phyloP scores from a whole-genome alignment of 2,113 vertebrate genomes.

The Callionymus lyra region DNA sequence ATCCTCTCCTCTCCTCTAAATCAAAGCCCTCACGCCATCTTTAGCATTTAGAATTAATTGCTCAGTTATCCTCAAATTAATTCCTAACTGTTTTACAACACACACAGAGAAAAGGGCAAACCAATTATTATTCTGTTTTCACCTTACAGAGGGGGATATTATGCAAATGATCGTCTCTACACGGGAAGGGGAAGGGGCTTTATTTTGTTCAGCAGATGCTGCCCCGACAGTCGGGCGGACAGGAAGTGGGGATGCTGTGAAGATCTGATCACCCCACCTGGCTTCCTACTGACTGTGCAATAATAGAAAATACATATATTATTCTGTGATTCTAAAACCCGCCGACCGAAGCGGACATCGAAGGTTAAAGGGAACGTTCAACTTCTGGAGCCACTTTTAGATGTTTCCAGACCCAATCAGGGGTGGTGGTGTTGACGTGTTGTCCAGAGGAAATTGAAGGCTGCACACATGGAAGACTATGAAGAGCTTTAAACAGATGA shows the following conservation, averaged over 20 bases:
- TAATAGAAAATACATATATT: slow-evolving; percentile 55
- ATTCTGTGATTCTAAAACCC: neutral
- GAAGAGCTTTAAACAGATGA: too few species aligned
- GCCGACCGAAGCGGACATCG: slow-evolving; percentile 40
- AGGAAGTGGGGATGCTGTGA: slow-evolving; percentile 57
- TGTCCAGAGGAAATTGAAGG: too few species aligned
- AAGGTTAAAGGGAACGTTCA: slow-evolving; percentile 64
- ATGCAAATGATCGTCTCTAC: slow-evolving; percentile 75
- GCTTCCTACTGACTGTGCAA: slow-evolving; percentile 60
- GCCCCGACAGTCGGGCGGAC: slow-evolving; percentile 60
- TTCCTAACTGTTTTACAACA: slow-evolving; percentile 80
- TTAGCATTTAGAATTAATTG: slow-evolving; percentile 79
- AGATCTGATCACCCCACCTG: slow-evolving; percentile 62
- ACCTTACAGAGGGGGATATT: slow-evolving; percentile 78
- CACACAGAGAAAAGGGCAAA: slow-evolving; percentile 77
- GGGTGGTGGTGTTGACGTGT: slow-evolving; percentile 44
- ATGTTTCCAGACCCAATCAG: slow-evolving; percentile 48
- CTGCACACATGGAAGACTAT: too few species aligned
- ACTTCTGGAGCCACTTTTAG: slow-evolving; percentile 59
- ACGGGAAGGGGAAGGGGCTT: slow-evolving; percentile 66
- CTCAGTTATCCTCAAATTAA: slow-evolving; percentile 78
- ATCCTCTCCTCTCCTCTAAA: slow-evolving; percentile 51
- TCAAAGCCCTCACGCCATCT: slow-evolving; percentile 57
- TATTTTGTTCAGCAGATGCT: slow-evolving; percentile 72
- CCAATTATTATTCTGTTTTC: slow-evolving; percentile 79